phyloP scores from a whole-genome alignment of 2,888 invertebrate genomes.

The Girardia tigrina region DNA sequence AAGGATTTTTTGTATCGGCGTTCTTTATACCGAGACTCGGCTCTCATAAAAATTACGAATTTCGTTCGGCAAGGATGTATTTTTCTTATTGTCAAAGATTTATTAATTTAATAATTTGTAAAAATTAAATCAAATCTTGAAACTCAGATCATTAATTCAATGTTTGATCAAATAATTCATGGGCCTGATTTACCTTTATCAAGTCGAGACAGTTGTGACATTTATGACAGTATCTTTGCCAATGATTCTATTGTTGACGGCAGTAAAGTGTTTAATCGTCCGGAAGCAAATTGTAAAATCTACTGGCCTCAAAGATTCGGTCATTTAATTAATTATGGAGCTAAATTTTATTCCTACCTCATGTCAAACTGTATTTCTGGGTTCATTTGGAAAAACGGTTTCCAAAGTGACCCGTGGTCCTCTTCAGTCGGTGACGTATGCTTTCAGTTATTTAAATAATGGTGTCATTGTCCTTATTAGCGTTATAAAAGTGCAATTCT shows the following conservation, averaged over 20 bases:
- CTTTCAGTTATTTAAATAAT: background rate
- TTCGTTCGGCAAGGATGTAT: too few species aligned
- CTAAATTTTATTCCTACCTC: conserved; percentile 92
- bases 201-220: conserved; percentile 49
- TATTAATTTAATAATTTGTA: background rate
- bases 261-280: conserved; percentile 38
- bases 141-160: conserved; percentile 65
- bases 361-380: conserved; percentile 82
- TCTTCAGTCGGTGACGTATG: conserved; percentile 1
- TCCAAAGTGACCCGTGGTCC: conserved; percentile 56
- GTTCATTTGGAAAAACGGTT: conserved; percentile 76
- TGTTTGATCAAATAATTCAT: conserved; percentile 56
- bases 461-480: background rate
- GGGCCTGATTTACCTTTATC: conserved; percentile 67
- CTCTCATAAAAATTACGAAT: background rate
- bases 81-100: background rate
- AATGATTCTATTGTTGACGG: background rate
- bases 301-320: conserved; percentile 60
- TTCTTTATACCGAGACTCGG: too few species aligned
- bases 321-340: conserved; percentile 91
- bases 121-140: conserved; percentile 38
- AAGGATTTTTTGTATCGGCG: too few species aligned
- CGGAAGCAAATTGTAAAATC: conserved; percentile 40
- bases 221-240: background rate
- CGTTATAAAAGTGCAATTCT: conserved; percentile 10